A percentile compares a stretch with the other conserved stretches of the same genome.
Conservation (phyloP, 1,140 invertebrate genomes). For the Rhysida immarginata region DNA sequence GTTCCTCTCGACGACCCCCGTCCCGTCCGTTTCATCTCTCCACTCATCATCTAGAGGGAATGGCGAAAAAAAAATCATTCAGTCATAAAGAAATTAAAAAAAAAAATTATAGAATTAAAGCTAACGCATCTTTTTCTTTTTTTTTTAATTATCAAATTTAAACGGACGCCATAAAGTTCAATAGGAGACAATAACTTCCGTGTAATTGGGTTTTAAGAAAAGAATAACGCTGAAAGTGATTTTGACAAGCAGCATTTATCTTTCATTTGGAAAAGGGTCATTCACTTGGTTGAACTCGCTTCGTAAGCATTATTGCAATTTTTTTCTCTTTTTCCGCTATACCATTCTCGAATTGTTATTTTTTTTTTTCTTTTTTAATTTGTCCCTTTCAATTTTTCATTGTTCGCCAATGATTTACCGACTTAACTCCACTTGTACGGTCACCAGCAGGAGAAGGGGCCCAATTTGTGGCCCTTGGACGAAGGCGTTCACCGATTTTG, state of each 20-base stretch:
- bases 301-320: not conserved
- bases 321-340: too few species aligned
- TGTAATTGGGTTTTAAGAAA: not conserved
- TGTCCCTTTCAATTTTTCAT: too few species aligned
- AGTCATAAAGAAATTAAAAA: not conserved
- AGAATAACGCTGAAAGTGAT: not conserved
- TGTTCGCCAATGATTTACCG: too few species aligned
- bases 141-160: not conserved
- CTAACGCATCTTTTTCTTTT: not conserved
- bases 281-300: not conserved
- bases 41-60: not conserved
- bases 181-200: not conserved
- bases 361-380: too few species aligned
- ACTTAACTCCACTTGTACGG: too few species aligned
- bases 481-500: too few species aligned
- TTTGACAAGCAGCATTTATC: not conserved
- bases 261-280: not conserved
- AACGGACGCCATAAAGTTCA: too few species aligned
- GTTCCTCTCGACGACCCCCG: not conserved
- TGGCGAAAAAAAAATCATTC: not conserved
- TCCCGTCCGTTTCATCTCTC: not conserved
- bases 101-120: not conserved
- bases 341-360: too few species aligned
- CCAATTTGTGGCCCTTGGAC: too few species aligned
- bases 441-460: too few species aligned